Evolutionary conservation across 2,888 invertebrate genomes (phyloP), one percentile per base, ranked within the genome.

Genomic region (Torymus texanus): DNA sequence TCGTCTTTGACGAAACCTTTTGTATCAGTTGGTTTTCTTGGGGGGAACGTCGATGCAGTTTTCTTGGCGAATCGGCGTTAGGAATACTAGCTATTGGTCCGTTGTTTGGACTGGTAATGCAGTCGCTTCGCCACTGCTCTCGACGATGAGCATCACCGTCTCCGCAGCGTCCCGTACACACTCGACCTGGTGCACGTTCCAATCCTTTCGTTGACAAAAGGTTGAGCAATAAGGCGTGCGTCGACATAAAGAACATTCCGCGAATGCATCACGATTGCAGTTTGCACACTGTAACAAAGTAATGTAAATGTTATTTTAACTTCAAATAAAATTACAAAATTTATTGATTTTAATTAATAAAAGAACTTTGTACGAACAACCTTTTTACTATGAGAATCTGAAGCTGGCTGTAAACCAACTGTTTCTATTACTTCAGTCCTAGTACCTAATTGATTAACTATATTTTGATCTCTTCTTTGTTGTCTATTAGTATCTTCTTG

Each of bases 151-250:
- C 96, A 96, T 96, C 83, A 96, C 96, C 72, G 95, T 95, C 90
- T 95, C 95, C 0, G 93, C 92, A 41, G 94, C 94, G 55, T 93
- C 93, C 80, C 95, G 92, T 59, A 95, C 94, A 88, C 96, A 96
- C 89, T 96, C 96, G 81, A 96, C 95, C 90, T 96, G 96, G 90
- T 95, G 97, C 58, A 95, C 93, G 16, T 94, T 94, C 97, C 97
- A 97, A 91, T 97, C 97, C 90, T 96, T 97, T 83, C 96, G 94
- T 91, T 97, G 97, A 90, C 97, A 97, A 91, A 96, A 97, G 2
- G 95, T 95, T 10, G 97, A 96, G 90, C 97, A 97, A 90, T 97
- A 97, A 12, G 96, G 96, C 14, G 96, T 96, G 81, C 95, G 93
- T 71, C 96, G 93, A 87, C 97, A 97, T 59, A 96, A 91, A 0